A percentile compares a stretch with the other conserved stretches of the same genome.
phyloP scores from a whole-genome alignment of 2,888 invertebrate genomes.

The Euproctis similis region DNA sequence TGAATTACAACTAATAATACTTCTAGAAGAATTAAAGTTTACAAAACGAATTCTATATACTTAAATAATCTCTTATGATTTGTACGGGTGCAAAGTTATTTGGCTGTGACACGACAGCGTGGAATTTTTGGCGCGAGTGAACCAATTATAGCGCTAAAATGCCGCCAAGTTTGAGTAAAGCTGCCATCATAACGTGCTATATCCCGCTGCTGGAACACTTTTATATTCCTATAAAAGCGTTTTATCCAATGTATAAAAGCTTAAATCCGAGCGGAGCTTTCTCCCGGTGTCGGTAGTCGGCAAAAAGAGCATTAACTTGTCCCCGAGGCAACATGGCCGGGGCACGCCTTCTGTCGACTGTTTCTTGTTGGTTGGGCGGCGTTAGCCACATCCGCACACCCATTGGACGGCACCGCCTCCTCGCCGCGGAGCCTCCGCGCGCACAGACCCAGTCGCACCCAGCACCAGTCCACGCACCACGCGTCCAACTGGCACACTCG shows the following conservation, averaged over 20 bases:
- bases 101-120: conserved; percentile 33
- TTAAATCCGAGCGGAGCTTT: conserved; percentile 74
- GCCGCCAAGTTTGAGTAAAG: conserved; percentile 71
- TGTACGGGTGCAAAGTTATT: conserved; percentile 14
- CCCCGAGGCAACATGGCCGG: conserved; percentile 58
- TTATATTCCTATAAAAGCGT: conserved; percentile 75
- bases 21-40: no score
- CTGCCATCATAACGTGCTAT: conserved; percentile 68
- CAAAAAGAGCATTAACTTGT: conserved; percentile 70
- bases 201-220: conserved; percentile 71
- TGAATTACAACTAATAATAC: no score
- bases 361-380: conserved; percentile 36
- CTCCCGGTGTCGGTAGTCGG: conserved; percentile 63
- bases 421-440: conserved; percentile 18
- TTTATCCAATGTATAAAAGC: conserved; percentile 75
- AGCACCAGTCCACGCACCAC: conserved; percentile 32
- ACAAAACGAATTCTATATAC: no score
- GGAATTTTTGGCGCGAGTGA: conserved; percentile 55
- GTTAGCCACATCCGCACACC: conserved; percentile 28
- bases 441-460: conserved; percentile 34
- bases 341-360: conserved; percentile 52
- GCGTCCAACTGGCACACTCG: conserved; percentile 16
- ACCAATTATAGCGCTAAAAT: conserved; percentile 60
- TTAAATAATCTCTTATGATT: no score
- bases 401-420: conserved; percentile 37